Percentiles rank a stretch among this genome's conserved stretches.
Evolutionary conservation across 2,113 vertebrate genomes (phyloP).

Genomic region (Tychaedon coryphoeus): DNA sequence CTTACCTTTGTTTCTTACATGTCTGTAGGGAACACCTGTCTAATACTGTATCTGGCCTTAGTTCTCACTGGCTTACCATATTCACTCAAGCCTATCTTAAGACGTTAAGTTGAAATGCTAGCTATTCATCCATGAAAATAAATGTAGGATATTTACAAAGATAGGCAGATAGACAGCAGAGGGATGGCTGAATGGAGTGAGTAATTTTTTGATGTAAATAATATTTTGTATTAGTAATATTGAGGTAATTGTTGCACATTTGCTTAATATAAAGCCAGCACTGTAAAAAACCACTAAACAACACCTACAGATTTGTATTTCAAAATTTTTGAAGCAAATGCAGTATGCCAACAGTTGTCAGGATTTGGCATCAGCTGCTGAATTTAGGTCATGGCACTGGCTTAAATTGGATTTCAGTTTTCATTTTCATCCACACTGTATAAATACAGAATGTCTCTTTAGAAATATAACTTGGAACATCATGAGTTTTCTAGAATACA

Average conservation of each 20-base stretch:
- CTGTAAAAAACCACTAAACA: constrained; percentile 16
- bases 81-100: constrained; percentile 82
- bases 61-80: constrained; percentile 79
- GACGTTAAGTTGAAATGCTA: constrained; percentile 74
- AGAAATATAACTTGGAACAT: constrained; percentile 66
- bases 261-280: constrained; percentile 14
- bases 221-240: constrained; percentile 31
- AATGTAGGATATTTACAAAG: constrained; percentile 72
- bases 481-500: constrained; percentile 74
- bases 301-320: constrained; percentile 2
- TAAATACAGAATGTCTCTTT: constrained; percentile 65
- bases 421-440: constrained; percentile 53
- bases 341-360: constrained; percentile 52
- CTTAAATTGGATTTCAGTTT: constrained; percentile 66
- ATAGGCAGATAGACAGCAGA: constrained; percentile 75
- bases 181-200: constrained; percentile 63
- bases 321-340: constrained; percentile 24
- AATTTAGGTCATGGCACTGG: constrained; percentile 56
- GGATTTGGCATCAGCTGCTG: constrained; percentile 4
- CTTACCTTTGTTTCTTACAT: constrained; percentile 87
- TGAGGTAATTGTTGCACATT: constrained; percentile 22
- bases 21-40: constrained; percentile 89
- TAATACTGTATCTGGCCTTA: constrained; percentile 80
- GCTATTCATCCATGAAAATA: constrained; percentile 79
- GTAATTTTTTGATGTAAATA: constrained; percentile 65